Evolutionary conservation across 2,113 vertebrate genomes (phyloP).

Genomic region (Leptosomus discolor): DNA sequence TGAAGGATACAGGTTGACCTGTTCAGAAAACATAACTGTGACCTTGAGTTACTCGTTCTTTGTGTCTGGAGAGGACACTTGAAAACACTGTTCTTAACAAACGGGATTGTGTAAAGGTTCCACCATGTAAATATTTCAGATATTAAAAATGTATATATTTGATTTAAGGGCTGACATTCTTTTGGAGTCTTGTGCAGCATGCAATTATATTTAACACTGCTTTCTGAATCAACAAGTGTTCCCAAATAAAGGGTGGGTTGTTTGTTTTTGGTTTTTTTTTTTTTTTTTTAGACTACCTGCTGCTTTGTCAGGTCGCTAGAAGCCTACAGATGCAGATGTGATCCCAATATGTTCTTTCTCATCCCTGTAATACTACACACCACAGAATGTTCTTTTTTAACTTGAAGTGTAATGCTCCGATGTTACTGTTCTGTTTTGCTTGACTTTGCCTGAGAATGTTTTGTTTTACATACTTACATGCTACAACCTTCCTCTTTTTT

Average conservation of each 20-base stretch:
- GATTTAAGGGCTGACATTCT: slow-evolving; percentile 73
- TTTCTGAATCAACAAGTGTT: background rate
- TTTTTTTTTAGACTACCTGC: background rate
- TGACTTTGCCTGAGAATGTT: background rate
- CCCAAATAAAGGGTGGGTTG: background rate
- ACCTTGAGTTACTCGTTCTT: slow-evolving; percentile 71
- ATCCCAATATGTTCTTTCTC: background rate
- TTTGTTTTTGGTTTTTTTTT: too few relatives aligned
- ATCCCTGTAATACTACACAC: background rate
- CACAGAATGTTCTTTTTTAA: background rate
- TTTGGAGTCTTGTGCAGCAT: slow-evolving; percentile 62
- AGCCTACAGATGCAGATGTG: background rate
- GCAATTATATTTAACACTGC: background rate
- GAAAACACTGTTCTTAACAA: slow-evolving; percentile 79
- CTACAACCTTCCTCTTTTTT: background rate
- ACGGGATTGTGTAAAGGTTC: slow-evolving; percentile 73
- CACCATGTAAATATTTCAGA: slow-evolving; percentile 82
- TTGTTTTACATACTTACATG: background rate
- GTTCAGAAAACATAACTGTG: slow-evolving; percentile 69
- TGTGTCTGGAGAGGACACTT: slow-evolving; percentile 73
- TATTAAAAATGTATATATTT: slow-evolving; percentile 89
- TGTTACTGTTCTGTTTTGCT: background rate
- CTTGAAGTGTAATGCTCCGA: background rate
- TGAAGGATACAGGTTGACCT: slow-evolving; percentile 69
- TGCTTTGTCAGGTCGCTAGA: background rate